Evolutionary conservation across 1,140 invertebrate genomes (phyloP).

Genomic region (Trachymyrmex cornetzi): DNA sequence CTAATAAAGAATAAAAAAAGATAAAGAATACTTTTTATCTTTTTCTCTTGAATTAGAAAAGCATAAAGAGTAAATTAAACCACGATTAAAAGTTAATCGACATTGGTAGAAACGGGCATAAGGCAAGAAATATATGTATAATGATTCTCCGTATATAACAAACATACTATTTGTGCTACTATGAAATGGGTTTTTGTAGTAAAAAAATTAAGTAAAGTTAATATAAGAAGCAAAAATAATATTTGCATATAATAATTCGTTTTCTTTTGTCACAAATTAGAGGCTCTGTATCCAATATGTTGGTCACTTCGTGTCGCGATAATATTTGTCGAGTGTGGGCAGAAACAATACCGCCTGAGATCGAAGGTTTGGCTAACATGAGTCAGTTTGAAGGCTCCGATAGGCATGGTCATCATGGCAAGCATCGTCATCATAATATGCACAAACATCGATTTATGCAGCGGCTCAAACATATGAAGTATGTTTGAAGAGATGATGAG

Average conservation of each 20-base stretch:
- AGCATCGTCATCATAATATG: slow-evolving; percentile 94
- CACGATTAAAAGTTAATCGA: too few species aligned
- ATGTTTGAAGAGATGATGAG: slow-evolving; percentile 66
- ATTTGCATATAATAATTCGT: slow-evolving; percentile 40
- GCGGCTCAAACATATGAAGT: slow-evolving; percentile 98
- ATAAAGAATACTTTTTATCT: too few species aligned
- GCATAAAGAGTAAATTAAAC: background rate
- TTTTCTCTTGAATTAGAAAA: too few species aligned
- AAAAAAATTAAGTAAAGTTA: background rate
- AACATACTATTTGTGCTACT: background rate
- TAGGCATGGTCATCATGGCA: slow-evolving; percentile 91
- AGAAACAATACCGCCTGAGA: slow-evolving; percentile 97
- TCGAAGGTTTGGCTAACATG: slow-evolving; percentile 95
- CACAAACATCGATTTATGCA: slow-evolving; percentile 99
- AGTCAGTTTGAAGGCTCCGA: slow-evolving; percentile 93
- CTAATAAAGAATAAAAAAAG: too few species aligned
- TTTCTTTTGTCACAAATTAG: slow-evolving; percentile 85
- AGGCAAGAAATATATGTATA: background rate
- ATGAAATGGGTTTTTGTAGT: background rate
- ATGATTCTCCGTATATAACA: background rate
- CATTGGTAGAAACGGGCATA: background rate
- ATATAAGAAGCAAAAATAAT: slow-evolving; percentile 9
- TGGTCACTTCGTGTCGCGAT: slow-evolving; percentile 99
- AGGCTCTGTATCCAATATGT: slow-evolving; percentile 98
- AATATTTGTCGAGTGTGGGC: slow-evolving; percentile 99